Conservation (phyloP, 2,113 vertebrate species). For the Toxostoma redivivum region DNA sequence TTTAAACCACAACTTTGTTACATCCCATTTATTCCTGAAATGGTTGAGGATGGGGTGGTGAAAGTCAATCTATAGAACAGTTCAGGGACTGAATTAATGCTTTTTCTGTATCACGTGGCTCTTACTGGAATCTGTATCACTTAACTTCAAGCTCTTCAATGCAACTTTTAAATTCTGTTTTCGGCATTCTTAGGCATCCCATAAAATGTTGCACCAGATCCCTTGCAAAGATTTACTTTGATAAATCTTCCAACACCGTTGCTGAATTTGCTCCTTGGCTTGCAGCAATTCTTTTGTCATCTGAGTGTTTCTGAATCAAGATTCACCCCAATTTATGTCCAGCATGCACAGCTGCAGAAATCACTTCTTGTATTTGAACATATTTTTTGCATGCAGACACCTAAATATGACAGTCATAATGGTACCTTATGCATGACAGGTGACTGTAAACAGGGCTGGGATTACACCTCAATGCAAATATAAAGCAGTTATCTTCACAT, state of each 20-base stretch:
- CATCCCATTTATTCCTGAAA: neutral
- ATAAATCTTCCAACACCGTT: neutral
- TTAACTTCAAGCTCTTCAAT: neutral
- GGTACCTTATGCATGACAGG: neutral
- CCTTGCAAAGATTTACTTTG: neutral
- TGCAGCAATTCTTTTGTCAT: neutral
- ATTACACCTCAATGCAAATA: neutral
- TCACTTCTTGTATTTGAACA: neutral
- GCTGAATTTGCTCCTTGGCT: neutral
- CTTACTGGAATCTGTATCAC: neutral
- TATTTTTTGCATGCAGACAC: neutral
- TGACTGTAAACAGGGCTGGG: neutral
- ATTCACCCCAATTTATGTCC: neutral
- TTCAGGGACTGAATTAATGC: neutral
- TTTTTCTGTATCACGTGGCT: neutral
- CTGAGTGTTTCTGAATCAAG: neutral
- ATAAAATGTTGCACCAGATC: neutral
- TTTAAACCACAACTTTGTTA: neutral
- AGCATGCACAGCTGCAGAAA: neutral
- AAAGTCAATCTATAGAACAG: neutral
- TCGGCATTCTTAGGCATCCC: neutral
- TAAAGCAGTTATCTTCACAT: neutral
- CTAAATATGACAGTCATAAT: neutral
- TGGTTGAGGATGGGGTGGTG: rapidly evolving
- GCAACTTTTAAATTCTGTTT: neutral